These are phyloP conservation scores for Indicator indicator DNA, from an alignment of 2,113 vertebrate species.

Conservation along the genomic window DNA sequence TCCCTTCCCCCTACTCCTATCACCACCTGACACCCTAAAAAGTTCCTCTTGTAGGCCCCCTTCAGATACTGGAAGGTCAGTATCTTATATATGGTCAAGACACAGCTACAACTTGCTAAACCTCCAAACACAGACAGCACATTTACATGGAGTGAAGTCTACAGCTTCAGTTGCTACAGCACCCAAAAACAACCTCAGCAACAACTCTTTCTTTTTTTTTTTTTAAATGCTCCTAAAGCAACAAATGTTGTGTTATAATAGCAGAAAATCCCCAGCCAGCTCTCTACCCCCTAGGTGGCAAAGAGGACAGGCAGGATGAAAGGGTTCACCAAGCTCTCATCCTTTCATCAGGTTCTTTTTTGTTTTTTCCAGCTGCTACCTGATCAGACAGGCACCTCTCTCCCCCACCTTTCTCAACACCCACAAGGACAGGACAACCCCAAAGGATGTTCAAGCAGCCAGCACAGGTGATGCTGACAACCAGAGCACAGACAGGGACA, in stretches of 20 bases:
- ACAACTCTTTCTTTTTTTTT: too few species aligned
- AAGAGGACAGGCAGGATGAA: background rate
- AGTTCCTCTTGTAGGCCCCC: too few species aligned
- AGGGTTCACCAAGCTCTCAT: background rate
- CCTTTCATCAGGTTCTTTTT: background rate
- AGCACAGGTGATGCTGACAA: background rate
- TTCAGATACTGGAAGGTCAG: too few species aligned
- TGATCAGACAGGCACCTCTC: background rate
- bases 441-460: background rate
- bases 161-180: background rate
- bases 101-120: background rate
- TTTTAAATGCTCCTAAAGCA: background rate
- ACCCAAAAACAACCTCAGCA: background rate
- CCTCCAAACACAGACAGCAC: background rate
- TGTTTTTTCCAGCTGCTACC: background rate
- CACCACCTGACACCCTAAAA: too few species aligned
- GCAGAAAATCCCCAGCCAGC: background rate
- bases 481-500: fast-evolving
- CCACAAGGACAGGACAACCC: fast-evolving
- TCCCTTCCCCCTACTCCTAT: too few species aligned
- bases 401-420: background rate
- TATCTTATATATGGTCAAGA: too few species aligned
- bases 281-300: background rate
- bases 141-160: background rate
- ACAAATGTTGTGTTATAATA: background rate